Evolutionary conservation across 2,888 invertebrate genomes (phyloP).

Genomic region (Marasmarcha lunaedactyla): DNA sequence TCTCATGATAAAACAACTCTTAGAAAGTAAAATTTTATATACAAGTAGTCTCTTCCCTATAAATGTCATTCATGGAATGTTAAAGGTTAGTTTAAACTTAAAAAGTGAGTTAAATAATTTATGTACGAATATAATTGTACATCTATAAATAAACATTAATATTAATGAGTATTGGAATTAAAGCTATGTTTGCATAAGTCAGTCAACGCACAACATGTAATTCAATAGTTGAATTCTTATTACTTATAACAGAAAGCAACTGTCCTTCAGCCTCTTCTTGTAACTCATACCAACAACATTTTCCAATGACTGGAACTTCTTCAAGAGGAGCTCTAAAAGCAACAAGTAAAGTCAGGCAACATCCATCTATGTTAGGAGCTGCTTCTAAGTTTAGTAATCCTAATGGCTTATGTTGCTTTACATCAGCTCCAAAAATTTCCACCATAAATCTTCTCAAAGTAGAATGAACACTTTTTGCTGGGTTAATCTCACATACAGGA

Average conservation of each 20-base stretch:
- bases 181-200: conserved; percentile 11
- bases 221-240: conserved; percentile 82
- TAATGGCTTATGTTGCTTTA: conserved; percentile 85
- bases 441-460: conserved; percentile 91
- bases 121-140: conserved; percentile 3
- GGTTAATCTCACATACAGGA: conserved; percentile 90
- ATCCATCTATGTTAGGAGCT: conserved; percentile 74
- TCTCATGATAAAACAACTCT: no score
- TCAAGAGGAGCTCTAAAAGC: conserved; percentile 88
- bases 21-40: no score
- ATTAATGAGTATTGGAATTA: conserved; percentile 20
- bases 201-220: conserved; percentile 83
- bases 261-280: conserved; percentile 76
- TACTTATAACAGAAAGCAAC: conserved; percentile 75
- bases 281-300: conserved; percentile 91
- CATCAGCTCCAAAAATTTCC: conserved; percentile 89
- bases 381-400: conserved; percentile 85
- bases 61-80: no score
- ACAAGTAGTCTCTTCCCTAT: no score
- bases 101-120: conserved; percentile 4
- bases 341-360: conserved; percentile 84
- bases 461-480: conserved; percentile 86
- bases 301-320: conserved; percentile 87
- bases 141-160: conserved; percentile 3
- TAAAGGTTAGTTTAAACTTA: no score